Evolutionary conservation across 2,888 invertebrate genomes (phyloP).

Genomic region (Pseudeuparius sepicola): DNA sequence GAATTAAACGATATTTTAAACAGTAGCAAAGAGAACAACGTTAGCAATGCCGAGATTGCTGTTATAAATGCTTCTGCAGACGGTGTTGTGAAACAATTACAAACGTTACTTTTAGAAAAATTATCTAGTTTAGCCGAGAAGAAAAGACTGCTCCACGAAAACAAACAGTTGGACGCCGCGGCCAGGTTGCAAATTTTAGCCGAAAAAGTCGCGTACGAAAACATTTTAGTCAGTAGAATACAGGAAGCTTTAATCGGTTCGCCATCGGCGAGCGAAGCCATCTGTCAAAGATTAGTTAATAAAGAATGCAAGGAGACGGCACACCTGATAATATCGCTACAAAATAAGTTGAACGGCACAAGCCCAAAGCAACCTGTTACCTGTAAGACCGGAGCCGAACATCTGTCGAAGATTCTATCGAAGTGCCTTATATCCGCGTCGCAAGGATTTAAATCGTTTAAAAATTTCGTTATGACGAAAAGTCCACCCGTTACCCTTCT

Average conservation of each 20-base stretch:
- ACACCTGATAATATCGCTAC: conserved; percentile 62
- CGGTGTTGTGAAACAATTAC: conserved; percentile 52
- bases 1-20: conserved; percentile 51
- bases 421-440: conserved; percentile 47
- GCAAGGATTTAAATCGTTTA: conserved; percentile 39
- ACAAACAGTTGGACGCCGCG: conserved; percentile 56
- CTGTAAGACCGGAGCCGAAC: conserved; percentile 47
- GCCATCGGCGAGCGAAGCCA: conserved; percentile 35
- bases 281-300: conserved; percentile 50
- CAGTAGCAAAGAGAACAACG: conserved; percentile 30
- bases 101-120: conserved; percentile 58
- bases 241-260: conserved; percentile 51
- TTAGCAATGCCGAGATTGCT: conserved; percentile 45
- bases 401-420: conserved; percentile 66
- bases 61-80: conserved; percentile 47
- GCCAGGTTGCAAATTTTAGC: conserved; percentile 63
- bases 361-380: conserved; percentile 38
- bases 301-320: conserved; percentile 68
- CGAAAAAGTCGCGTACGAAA: conserved; percentile 73
- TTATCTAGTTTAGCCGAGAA: conserved; percentile 58
- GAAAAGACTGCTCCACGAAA: conserved; percentile 54
- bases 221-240: conserved; percentile 51
- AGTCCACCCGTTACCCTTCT: conserved; percentile 28
- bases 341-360: conserved; percentile 53
- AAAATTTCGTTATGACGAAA: conserved; percentile 26